Evolutionary conservation across 2,797 vertebrate species (phyloP), one percentile per base, ranked within the genome.

Genomic region (Todus mexicanus): DNA sequence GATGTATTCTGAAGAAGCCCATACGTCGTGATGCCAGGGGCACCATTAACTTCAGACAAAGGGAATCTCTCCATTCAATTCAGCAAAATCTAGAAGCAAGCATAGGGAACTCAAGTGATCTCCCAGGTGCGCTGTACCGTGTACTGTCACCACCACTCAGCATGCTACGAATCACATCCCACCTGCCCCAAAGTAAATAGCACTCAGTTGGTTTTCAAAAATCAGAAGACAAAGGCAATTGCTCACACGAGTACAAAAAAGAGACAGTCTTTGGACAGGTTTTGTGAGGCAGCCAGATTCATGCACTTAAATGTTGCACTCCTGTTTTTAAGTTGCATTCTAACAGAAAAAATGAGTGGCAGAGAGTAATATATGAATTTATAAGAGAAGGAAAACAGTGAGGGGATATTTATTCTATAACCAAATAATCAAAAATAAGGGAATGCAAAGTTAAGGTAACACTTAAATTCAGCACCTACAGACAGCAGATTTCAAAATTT

Each of bases 161-260:
- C 1, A 1, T 23, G 33, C 22, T 63, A 43, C 0, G 0, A 79
- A 29, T 59, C 33, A 59, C 60, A 76, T 56, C 51, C 33, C 51
- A 87, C 22, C 42, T 45, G 23, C 51, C 53, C 27, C 7, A 79
- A 84, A 81, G 48, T 15, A 59, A 84, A 65, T 1, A 72, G 43
- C 33, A 15, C 53, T 51, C 37, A 40, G 47, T 20, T 73, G 42
- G 87, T 47, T 92, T 54, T 47, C 68, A 59, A 87, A 93, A 92
- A 69, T 48, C 37, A 31, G 37, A 89, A 73, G 56, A 69, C 43
- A 76, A 82, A 77, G 69, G 65, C 27, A 56, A 53, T 18, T 45
- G 61, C 21, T 90, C 15, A 74, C 61, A 33, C 4, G 7, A 15
- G 6, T 45, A 74, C 71, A 37, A 57, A 80, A 80, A 85, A 27